Evolutionary conservation across 1,140 invertebrate genomes (phyloP), one percentile per base, ranked within the genome.

Genomic region (Metopolophium dirhodum): DNA sequence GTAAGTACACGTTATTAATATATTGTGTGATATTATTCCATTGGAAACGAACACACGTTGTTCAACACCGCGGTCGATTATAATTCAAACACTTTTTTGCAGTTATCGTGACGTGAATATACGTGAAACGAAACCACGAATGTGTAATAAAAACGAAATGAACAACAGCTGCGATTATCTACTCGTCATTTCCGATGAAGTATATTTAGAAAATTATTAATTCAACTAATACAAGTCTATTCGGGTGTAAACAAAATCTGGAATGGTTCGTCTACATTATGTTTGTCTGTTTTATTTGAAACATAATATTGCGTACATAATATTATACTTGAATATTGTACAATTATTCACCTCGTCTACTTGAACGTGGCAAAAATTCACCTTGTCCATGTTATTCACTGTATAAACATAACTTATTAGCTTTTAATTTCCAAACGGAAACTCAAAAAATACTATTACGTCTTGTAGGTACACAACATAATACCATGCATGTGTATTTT

Each of bases 171-270:
- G 61, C 30, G 30, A n/a, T n/a, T 77, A 14, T 77, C 14, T 77
- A 77, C 1, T 68, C 61, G 9, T n/a, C 8, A 7, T 18, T 35
- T n/a, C n/a, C 61, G 30, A 77, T 77, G n/a, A n/a, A 77, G 18
- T 77, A 77, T n/a, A 77, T 77, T 77, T 77, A 18, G n/a, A 77
- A 77, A 77, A 77, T n/a, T 77, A 77, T 77, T 77, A 77, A 77
- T n/a, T 77, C 61, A 18, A n/a, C 0, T 77, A n/a, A 77, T n/a
- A 6, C 61, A n/a, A 77, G 30, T 77, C 30, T 35, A 77, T 77
- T 77, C 6, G 2, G 6, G 61, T 77, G n/a, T n/a, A 77, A n/a
- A 77, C 6, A 77, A 77, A n/a, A 35, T 77, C 14, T 35, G 4
- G 1, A 77, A n/a, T n/a, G 4, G 61, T 77, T n/a, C n/a, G n/a